Conservation (phyloP, 2,888 invertebrate species). For the Chloroclysta siterata region DNA sequence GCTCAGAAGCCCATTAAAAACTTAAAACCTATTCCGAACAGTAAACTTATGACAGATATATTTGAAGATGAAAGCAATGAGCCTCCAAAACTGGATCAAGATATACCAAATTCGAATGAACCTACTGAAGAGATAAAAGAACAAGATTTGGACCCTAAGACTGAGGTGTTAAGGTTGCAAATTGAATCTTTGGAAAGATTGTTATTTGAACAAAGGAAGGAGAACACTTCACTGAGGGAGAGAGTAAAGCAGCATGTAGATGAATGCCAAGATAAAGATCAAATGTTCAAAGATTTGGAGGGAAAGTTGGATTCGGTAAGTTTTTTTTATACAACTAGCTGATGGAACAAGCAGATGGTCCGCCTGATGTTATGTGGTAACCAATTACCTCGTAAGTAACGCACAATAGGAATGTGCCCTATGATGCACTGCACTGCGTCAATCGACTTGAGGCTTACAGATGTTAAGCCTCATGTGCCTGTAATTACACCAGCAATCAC, state of each 20-base stretch:
- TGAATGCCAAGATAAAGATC: constrained; percentile 69
- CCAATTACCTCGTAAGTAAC: no score
- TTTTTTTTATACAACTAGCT: no score
- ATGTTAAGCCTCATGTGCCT: no score
- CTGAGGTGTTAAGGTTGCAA: constrained; percentile 63
- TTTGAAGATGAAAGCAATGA: constrained; percentile 65
- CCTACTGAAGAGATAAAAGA: constrained; percentile 5
- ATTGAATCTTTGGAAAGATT: constrained; percentile 70
- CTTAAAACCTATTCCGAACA: constrained; percentile 61
- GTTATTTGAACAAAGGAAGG: constrained; percentile 69
- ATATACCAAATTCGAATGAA: neutral
- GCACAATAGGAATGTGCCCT: no score
- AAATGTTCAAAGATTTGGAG: constrained; percentile 76
- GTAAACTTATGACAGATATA: constrained; percentile 75
- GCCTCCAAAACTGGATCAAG: constrained; percentile 1
- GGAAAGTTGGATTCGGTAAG: constrained; percentile 79
- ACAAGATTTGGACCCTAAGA: constrained; percentile 31
- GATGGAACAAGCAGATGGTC: no score
- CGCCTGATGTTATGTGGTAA: no score
- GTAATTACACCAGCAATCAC: no score
- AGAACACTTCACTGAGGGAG: constrained; percentile 64
- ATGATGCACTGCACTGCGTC: no score
- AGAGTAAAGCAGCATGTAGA: constrained; percentile 69
- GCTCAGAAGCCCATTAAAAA: constrained; percentile 59
- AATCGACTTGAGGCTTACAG: no score